Conservation (phyloP, 2,113 vertebrate genomes). For the Stegastes partitus region DNA sequence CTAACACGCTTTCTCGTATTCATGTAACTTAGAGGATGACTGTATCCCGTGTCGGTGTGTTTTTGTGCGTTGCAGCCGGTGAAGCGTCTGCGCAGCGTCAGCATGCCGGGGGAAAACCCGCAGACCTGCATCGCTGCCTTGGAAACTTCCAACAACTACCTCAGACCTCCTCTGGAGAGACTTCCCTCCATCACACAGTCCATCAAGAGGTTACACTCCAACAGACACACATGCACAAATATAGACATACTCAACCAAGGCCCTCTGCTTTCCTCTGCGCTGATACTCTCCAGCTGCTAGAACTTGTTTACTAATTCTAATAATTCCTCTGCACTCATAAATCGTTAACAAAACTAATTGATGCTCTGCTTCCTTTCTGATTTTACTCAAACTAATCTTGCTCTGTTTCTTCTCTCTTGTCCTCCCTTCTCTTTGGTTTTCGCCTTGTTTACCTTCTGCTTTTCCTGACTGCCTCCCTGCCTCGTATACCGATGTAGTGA, state of each 20-base stretch:
- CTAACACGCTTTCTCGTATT: neutral
- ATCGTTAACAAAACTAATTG: constrained; percentile 17
- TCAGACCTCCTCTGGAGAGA: constrained; percentile 86
- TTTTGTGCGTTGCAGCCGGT: constrained; percentile 62
- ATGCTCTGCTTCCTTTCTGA: constrained; percentile 9
- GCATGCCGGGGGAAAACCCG: constrained; percentile 90
- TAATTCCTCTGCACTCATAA: constrained; percentile 15
- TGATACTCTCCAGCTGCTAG: constrained; percentile 31
- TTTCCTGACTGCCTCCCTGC: constrained; percentile 10
- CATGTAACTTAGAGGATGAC: neutral
- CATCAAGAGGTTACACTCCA: constrained; percentile 90
- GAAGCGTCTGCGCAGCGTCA: constrained; percentile 89
- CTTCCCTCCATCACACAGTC: constrained; percentile 94
- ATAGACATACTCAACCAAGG: constrained; percentile 28
- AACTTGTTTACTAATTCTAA: neutral
- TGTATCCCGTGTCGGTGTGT: constrained; percentile 21
- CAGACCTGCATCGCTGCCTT: constrained; percentile 77
- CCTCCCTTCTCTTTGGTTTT: constrained; percentile 36
- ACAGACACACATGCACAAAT: constrained; percentile 9
- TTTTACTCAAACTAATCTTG: constrained; percentile 40
- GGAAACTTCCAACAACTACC: constrained; percentile 78
- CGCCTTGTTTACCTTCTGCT: neutral
- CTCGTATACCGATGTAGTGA: constrained; percentile 66
- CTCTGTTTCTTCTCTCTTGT: constrained; percentile 38
- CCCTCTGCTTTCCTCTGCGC: neutral